These are phyloP conservation scores for Cyrtodaria siliqua DNA, from an alignment of 2,888 invertebrate species.

Conservation along the genomic window DNA sequence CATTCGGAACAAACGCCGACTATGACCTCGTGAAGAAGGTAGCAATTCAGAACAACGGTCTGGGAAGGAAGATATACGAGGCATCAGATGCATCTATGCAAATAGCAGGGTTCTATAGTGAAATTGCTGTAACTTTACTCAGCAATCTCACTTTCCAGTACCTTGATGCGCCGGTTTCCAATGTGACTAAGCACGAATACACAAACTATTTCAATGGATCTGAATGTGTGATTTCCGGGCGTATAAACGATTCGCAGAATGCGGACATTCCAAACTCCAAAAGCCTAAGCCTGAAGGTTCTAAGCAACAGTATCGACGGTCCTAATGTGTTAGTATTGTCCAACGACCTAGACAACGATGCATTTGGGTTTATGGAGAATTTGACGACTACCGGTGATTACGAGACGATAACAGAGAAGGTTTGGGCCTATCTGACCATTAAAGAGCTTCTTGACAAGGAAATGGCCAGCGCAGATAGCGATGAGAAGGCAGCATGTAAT, in stretches of 20 bases:
- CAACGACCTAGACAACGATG: too few species aligned
- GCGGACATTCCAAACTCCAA: too few species aligned
- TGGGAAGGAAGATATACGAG: too few species aligned
- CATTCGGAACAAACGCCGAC: conserved; percentile 74
- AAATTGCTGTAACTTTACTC: conserved; percentile 91
- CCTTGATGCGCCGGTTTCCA: conserved; percentile 77
- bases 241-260: too few species aligned
- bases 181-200: conserved; percentile 65
- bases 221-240: conserved; percentile 69
- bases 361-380: conserved; percentile 20
- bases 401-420: conserved; percentile 72
- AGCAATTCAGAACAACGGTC: too few species aligned
- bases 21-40: too few species aligned
- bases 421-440: conserved; percentile 80
- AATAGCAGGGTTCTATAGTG: conserved; percentile 88
- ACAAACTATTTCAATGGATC: conserved; percentile 72
- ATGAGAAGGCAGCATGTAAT: conserved; percentile 55
- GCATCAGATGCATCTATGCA: too few species aligned
- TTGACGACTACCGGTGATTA: conserved; percentile 46
- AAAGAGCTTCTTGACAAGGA: conserved; percentile 71
- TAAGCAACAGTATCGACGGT: too few species aligned
- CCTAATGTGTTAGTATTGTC: too few species aligned
- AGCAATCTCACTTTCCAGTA: conserved; percentile 90
- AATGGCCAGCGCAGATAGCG: conserved; percentile 29
- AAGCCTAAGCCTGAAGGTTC: too few species aligned